phyloP scores from a whole-genome alignment of 2,888 invertebrate genomes.

The Latrodectus elegans region DNA sequence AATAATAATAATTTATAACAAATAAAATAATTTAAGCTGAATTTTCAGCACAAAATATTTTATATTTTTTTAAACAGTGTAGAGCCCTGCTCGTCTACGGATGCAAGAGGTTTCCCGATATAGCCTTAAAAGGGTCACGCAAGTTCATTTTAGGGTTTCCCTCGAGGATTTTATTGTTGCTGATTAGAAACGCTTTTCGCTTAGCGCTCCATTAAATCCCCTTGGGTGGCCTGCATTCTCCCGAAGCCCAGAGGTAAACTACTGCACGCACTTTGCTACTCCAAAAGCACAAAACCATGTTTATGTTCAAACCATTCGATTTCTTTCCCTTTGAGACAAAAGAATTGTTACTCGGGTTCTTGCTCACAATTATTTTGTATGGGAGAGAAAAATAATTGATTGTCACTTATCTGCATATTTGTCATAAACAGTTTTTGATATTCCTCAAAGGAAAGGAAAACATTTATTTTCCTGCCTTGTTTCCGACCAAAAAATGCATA shows the following conservation, averaged over 20 bases:
- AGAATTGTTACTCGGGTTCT: no score
- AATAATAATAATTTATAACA: no score
- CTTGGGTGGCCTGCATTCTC: slow-evolving; percentile 2
- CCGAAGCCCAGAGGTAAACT: background rate
- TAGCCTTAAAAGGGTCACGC: background rate
- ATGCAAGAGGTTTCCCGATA: background rate
- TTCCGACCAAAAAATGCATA: no score
- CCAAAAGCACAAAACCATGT: slow-evolving; percentile 22
- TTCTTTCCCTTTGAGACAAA: background rate
- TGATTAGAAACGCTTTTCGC: slow-evolving; percentile 32
- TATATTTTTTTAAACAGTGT: background rate
- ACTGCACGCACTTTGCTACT: slow-evolving; percentile 9
- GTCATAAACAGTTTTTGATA: no score
- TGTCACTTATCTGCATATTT: no score
- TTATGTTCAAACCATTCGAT: slow-evolving; percentile 27
- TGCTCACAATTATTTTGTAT: no score
- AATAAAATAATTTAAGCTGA: no score
- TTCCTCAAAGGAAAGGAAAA: no score
- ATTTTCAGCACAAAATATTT: no score
- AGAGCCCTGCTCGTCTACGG: background rate
- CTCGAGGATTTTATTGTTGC: background rate
- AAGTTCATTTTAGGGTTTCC: background rate
- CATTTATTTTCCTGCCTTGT: no score
- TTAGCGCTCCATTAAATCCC: slow-evolving; percentile 38
- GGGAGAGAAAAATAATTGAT: no score